Base-by-base conservation (phyloP, 1,140 invertebrate species). In the Brachionus rubens region DNA sequence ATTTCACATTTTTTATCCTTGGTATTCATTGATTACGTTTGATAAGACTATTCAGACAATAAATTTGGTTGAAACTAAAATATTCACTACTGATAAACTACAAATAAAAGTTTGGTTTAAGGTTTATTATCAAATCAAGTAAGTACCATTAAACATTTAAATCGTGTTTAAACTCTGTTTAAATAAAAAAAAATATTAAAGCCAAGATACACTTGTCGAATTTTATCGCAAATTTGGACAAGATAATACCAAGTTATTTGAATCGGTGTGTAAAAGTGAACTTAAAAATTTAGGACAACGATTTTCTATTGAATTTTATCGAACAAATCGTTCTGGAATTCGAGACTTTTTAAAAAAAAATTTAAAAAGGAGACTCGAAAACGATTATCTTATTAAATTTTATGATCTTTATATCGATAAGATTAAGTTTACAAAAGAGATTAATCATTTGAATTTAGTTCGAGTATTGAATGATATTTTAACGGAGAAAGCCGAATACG, bases 41-140 rank as follows among this genome's bases (percentile, higher is more conserved):
- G 30, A 72, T 16, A 72, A 50, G 30, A 72, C 28, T 4, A 30
- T 50, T 50, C 68, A 72, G 19, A 3, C 28, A 1, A n/a, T 72
- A 24, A 26, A 72, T 12, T 24, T 72, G 12, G 41, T 33, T 6
- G 33, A 33, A 19, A 36, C 14, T 1, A 54, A 50, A 19, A 16
- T 54, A 12, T 72, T 50, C 30, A 50, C 68, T 3, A 72, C 43
- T 14, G 68, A 72, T 54, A 72, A 72, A 54, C 24, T 72, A 24
- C 30, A 33, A 50, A 19, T 72, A 9, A 72, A 40, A 54, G 47
- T 72, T 14, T 16, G 16, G 16, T 30, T 72, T 16, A 26, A 72
- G 1, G n/a, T 72, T 10, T 72, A 36, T 30, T 72, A 72, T 54
- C 43, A 70, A 33, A 6, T 70, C 26, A 21, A 70, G 65, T 70